A percentile compares a stretch with the other conserved stretches of the same genome.
These are phyloP conservation scores for Drosophila azteca DNA, from an alignment of 1,140 invertebrate species.

Conservation along the genomic window DNA sequence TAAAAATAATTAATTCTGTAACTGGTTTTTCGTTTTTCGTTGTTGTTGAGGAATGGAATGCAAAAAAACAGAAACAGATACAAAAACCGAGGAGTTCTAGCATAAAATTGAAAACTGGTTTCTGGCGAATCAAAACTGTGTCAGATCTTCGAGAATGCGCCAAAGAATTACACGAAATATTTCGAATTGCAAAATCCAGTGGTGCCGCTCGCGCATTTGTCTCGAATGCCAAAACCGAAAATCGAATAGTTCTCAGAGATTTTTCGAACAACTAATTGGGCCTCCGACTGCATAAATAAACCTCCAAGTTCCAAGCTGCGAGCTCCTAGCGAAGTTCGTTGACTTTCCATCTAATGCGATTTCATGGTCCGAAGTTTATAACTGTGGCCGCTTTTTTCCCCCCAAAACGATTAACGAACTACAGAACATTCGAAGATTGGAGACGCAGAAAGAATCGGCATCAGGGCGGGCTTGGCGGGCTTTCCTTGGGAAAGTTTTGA, in stretches of 20 bases:
- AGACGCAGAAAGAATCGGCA: slow-evolving; percentile 3
- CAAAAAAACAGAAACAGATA: slow-evolving; percentile 15
- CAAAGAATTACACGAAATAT: slow-evolving; percentile 52
- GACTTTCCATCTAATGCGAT: slow-evolving; percentile 48
- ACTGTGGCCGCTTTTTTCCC: slow-evolving; percentile 35
- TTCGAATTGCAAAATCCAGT: slow-evolving; percentile 48
- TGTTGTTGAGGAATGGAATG: slow-evolving; percentile 22
- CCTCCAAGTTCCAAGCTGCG: neutral
- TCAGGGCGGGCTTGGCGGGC: neutral
- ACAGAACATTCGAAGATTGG: neutral
- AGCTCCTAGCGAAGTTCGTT: slow-evolving; percentile 39
- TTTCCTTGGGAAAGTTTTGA: slow-evolving; percentile 23
- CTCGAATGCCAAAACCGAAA: slow-evolving; percentile 42
- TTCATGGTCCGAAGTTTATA: slow-evolving; percentile 53
- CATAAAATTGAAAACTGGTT: slow-evolving; percentile 55
- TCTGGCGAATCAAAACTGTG: slow-evolving; percentile 48
- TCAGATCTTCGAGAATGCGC: slow-evolving; percentile 58
- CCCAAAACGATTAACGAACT: slow-evolving; percentile 4
- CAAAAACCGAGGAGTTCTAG: slow-evolving; percentile 31
- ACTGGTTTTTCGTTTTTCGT: slow-evolving; percentile 24
- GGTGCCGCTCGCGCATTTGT: slow-evolving; percentile 35
- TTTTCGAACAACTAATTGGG: slow-evolving; percentile 59
- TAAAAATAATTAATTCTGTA: slow-evolving; percentile 40
- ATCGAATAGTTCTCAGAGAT: slow-evolving; percentile 45
- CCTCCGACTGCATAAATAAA: slow-evolving; percentile 54